Conservation (phyloP, 2,113 vertebrate genomes). For the Anoplopoma fimbria region DNA sequence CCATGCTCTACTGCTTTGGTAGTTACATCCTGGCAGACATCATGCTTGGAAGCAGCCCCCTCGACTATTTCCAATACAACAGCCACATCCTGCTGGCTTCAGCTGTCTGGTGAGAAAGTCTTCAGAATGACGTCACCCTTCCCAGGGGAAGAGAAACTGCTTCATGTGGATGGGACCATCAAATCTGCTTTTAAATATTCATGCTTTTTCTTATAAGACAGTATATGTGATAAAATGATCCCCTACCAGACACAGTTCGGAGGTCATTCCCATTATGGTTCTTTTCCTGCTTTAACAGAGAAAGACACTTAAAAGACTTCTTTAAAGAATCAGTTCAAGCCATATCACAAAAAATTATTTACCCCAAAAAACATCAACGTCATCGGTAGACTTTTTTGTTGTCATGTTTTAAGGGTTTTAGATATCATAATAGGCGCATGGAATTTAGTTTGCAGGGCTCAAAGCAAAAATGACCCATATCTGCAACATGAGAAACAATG, state of each 20-base stretch:
- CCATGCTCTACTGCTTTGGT: conserved; percentile 98
- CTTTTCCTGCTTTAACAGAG: neutral
- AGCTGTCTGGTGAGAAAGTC: conserved; percentile 90
- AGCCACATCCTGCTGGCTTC: conserved; percentile 94
- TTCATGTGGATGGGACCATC: neutral
- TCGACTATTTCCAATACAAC: conserved; percentile 95
- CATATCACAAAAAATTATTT: neutral
- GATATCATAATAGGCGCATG: neutral
- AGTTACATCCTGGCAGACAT: conserved; percentile 96
- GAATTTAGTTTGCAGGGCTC: neutral
- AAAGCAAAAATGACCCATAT: neutral
- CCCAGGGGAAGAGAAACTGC: neutral
- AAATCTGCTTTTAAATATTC: neutral
- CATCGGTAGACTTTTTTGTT: neutral
- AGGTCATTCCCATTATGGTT: neutral
- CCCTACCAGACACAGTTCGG: neutral
- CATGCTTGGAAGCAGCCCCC: conserved; percentile 90
- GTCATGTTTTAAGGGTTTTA: neutral
- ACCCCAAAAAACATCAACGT: neutral
- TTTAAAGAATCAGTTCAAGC: neutral
- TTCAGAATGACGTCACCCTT: neutral
- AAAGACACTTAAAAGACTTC: neutral
- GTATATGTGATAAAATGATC: neutral
- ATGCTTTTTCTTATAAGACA: neutral
- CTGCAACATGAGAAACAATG: neutral